A percentile compares a stretch with the other conserved stretches of the same genome.
phyloP scores from a whole-genome alignment of 2,888 invertebrate genomes.

The Rhagonycha fulva region DNA sequence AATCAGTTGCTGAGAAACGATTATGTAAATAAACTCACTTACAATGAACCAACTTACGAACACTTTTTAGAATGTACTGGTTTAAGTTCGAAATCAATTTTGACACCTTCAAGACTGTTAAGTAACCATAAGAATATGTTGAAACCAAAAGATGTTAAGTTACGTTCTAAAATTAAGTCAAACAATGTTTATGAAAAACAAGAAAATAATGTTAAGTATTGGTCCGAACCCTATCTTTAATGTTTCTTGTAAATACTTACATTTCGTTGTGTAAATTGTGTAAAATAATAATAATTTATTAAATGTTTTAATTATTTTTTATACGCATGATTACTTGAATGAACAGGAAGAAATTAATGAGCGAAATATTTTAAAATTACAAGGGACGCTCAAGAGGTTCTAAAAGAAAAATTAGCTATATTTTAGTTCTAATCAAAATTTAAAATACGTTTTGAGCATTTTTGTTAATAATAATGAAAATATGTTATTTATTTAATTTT shows the following conservation, averaged over 20 bases:
- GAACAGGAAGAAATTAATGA: neutral
- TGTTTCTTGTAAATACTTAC: neutral
- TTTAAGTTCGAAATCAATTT: conserved; percentile 77
- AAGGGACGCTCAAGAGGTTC: neutral
- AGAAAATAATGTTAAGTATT: conserved; percentile 53
- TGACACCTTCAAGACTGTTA: conserved; percentile 68
- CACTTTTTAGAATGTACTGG: conserved; percentile 80
- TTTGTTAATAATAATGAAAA: neutral
- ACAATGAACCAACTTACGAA: conserved; percentile 63
- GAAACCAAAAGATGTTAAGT: conserved; percentile 78
- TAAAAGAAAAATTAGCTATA: neutral
- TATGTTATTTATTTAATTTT: neutral
- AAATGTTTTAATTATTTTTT: neutral
- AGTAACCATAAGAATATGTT: conserved; percentile 77
- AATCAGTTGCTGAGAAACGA: conserved; percentile 36
- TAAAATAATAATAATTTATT: neutral
- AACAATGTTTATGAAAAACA: conserved; percentile 59
- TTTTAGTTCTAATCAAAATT: neutral
- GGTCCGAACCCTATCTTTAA: conserved; percentile 53
- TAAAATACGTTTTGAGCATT: neutral
- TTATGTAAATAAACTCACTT: conserved; percentile 46
- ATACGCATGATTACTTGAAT: neutral
- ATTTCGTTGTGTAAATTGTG: neutral
- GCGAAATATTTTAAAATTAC: neutral
- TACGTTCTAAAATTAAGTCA: conserved; percentile 69